Base-by-base conservation (phyloP, 53 echinoderm and acorn worm genomes). In the Echinarachnius parma region DNA sequence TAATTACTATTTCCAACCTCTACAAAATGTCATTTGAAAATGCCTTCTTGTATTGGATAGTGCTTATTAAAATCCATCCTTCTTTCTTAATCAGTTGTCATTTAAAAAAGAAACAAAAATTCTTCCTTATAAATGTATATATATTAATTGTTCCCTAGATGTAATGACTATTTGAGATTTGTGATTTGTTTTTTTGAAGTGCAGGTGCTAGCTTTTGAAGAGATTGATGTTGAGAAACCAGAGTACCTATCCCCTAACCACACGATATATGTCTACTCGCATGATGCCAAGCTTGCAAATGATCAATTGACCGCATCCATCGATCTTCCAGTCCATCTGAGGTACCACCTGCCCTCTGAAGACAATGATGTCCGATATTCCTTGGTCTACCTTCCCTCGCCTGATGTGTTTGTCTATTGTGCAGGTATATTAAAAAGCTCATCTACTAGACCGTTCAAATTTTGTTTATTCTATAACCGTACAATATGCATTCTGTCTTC, bases 201-300 rank as follows among this genome's bases (percentile, higher is more conserved):
- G 2, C 34, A 88, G 89, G 75, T 88, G 23, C 7, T 88, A 14
- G 32, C 80, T 13, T 80, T 75, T 45, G 84, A 88, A 60, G 80
- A 84, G 15, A 84, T 88, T n/a, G 77, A 84, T 55, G 49, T 84
- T 16, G 89, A 88, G 62, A 79, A 84, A 33, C 89, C 89, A 39
- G 84, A 68, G 5, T 76, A 88, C 54, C 67, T 76, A 24, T 88
- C 89, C n/a, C 52, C 14, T 3, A 75, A 46, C 15, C 84, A 84
- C 69, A 80, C 80, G 21, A 80, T 88, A 59, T 44, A 65, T 4
- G 77, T 86, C 16, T 86, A 88, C 59, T 58, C 75, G 31, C 32
- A 75, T 33, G 55, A 28, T 47, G 50, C 53, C 34, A 34, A 64
- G 23, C 28, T 39, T 8, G 46, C 49, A 30, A 29, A n/a, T 4